phyloP scores from a whole-genome alignment of 2,888 invertebrate genomes.

The Drosophila kokeensis region DNA sequence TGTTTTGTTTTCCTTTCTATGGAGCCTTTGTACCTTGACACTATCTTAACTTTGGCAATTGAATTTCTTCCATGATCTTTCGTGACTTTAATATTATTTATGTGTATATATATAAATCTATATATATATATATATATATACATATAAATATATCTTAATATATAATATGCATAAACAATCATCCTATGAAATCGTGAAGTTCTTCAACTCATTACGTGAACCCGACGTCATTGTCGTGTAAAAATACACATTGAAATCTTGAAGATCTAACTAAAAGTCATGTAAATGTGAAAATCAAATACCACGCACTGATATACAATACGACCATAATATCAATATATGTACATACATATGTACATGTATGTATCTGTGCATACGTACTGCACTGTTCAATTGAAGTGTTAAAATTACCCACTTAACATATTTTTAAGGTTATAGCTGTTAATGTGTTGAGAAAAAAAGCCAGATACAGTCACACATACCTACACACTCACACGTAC shows the following conservation, averaged over 20 bases:
- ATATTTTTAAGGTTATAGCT: conserved; percentile 74
- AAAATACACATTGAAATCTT: conserved; percentile 20
- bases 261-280: conserved; percentile 33
- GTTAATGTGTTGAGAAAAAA: conserved; percentile 61
- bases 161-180: neutral
- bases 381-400: conserved; percentile 76
- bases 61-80: conserved; percentile 13
- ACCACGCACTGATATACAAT: conserved; percentile 58
- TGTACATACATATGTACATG: neutral
- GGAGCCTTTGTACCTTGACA: neutral
- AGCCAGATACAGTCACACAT: conserved; percentile 10
- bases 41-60: neutral
- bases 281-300: conserved; percentile 70
- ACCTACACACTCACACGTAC: conserved; percentile 36
- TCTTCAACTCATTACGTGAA: conserved; percentile 38
- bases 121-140: neutral
- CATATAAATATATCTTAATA: neutral
- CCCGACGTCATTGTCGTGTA: conserved; percentile 20
- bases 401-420: conserved; percentile 79
- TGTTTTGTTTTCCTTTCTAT: neutral
- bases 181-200: neutral
- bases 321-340: neutral
- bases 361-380: conserved; percentile 32
- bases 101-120: neutral
- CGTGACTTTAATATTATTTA: neutral